Conservation (phyloP, 2,888 invertebrate species). For the Anoncus sp. region DNA sequence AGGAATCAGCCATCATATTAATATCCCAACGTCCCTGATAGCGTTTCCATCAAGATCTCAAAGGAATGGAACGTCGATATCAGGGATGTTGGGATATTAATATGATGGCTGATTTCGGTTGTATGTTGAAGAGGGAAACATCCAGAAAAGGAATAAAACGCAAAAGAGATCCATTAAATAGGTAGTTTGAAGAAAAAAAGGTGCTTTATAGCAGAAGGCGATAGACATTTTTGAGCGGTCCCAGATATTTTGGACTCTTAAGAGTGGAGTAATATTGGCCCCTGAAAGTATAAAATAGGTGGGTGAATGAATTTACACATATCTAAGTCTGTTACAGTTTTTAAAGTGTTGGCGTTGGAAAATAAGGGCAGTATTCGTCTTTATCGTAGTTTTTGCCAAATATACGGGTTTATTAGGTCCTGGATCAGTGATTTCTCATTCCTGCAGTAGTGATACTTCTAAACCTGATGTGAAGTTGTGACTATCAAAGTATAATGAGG, state of each 20-base stretch:
- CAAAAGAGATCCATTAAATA: background rate
- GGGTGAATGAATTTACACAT: background rate
- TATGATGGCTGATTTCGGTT: slow-evolving; percentile 4
- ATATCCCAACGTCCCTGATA: slow-evolving; percentile 7
- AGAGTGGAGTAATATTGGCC: background rate
- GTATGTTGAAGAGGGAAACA: background rate
- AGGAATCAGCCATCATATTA: slow-evolving; percentile 5
- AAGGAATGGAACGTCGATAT: slow-evolving; percentile 7
- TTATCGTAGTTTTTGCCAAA: slow-evolving; percentile 1
- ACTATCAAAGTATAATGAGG: slow-evolving; percentile 8
- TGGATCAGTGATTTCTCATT: background rate
- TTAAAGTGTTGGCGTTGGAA: background rate
- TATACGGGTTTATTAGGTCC: background rate
- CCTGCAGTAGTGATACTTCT: background rate
- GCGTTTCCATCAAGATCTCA: background rate
- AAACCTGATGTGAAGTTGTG: slow-evolving; percentile 3
- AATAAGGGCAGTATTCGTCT: background rate
- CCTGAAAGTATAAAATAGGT: slow-evolving; percentile 4
- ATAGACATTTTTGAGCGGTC: slow-evolving; percentile 6
- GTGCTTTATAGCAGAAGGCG: slow-evolving; percentile 9
- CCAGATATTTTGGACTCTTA: background rate
- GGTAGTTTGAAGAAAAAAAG: slow-evolving; percentile 12
- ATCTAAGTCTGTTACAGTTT: background rate
- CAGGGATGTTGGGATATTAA: slow-evolving; percentile 3
- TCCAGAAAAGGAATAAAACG: slow-evolving; percentile 4